phyloP scores from a whole-genome alignment of 2,797 vertebrate species.

The Echeneis naucrates region DNA sequence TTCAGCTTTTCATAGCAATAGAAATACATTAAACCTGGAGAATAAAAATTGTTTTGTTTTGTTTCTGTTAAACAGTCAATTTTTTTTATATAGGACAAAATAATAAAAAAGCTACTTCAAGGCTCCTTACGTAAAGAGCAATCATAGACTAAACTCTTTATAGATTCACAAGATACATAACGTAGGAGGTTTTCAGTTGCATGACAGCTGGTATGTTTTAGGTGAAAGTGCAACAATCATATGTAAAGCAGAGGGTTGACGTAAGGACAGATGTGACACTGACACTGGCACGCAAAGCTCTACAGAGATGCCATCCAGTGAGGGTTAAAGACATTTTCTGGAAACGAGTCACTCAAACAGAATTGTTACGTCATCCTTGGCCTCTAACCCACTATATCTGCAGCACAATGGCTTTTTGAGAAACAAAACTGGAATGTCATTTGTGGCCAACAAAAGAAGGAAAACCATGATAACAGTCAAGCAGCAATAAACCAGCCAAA shows the following conservation, averaged over 20 bases:
- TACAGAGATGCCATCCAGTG: not conserved
- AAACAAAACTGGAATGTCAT: conserved; percentile 56
- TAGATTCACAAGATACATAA: conserved; percentile 7
- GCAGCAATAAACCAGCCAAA: conserved; percentile 34
- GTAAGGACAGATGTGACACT: not conserved
- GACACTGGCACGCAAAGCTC: conserved; percentile 6
- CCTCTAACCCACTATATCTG: conserved; percentile 67
- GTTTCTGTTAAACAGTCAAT: conserved; percentile 2
- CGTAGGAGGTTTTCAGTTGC: not conserved
- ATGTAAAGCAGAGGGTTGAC: conserved; percentile 1
- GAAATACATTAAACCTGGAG: not conserved
- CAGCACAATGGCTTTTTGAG: conserved; percentile 66
- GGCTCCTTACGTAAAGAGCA: no score
- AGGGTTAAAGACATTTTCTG: conserved; percentile 38
- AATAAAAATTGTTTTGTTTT: conserved; percentile 12
- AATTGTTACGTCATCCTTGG: conserved; percentile 71
- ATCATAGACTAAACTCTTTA: no score
- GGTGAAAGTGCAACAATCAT: not conserved
- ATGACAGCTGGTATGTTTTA: not conserved
- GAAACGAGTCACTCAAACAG: conserved; percentile 27
- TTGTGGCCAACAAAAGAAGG: conserved; percentile 37
- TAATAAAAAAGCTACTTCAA: no score
- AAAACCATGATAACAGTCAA: conserved; percentile 39
- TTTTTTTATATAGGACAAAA: no score
- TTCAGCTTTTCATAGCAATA: conserved; percentile 16